These are phyloP conservation scores for Catostylus mosaicus DNA, from an alignment of 30 jellyfish, hydroid and myxozoan species.

Conservation along the genomic window DNA sequence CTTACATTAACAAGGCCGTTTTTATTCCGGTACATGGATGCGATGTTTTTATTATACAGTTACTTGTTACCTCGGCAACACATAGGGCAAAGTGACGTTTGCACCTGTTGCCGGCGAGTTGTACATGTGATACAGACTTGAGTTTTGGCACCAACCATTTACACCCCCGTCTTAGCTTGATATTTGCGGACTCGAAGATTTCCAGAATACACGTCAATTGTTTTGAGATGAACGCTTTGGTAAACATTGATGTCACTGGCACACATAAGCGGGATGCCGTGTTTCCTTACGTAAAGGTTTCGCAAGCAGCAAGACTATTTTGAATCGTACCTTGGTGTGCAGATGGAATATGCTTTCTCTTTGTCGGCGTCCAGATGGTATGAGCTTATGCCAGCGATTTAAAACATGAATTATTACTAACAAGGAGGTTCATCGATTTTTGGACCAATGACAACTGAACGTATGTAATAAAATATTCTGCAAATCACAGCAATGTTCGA, in stretches of 20 bases:
- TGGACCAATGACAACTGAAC: not conserved
- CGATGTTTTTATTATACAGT: too few species aligned
- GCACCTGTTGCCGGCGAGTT: too few species aligned
- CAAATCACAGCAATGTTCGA: not conserved
- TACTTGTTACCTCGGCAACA: too few species aligned
- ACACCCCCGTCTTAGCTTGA: slow-evolving; percentile 13
- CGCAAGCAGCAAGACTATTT: not conserved
- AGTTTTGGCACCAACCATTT: too few species aligned
- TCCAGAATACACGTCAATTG: slow-evolving; percentile 10
- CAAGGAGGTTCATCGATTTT: not conserved
- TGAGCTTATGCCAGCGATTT: not conserved
- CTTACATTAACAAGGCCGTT: too few species aligned
- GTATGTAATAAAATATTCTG: not conserved
- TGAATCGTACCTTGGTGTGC: not conserved
- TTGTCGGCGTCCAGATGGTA: not conserved
- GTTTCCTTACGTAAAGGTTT: not conserved
- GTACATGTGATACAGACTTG: too few species aligned
- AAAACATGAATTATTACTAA: not conserved
- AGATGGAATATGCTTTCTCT: too few species aligned
- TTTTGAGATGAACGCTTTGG: slow-evolving; percentile 1
- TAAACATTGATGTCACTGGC: not conserved
- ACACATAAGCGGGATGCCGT: not conserved
- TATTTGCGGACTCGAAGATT: slow-evolving; percentile 5
- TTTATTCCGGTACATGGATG: too few species aligned
- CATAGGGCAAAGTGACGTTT: too few species aligned